Percentiles rank a stretch among this genome's conserved stretches.
Evolutionary conservation across 1,140 invertebrate genomes (phyloP).

Genomic region (Heliconius hewitsoni): DNA sequence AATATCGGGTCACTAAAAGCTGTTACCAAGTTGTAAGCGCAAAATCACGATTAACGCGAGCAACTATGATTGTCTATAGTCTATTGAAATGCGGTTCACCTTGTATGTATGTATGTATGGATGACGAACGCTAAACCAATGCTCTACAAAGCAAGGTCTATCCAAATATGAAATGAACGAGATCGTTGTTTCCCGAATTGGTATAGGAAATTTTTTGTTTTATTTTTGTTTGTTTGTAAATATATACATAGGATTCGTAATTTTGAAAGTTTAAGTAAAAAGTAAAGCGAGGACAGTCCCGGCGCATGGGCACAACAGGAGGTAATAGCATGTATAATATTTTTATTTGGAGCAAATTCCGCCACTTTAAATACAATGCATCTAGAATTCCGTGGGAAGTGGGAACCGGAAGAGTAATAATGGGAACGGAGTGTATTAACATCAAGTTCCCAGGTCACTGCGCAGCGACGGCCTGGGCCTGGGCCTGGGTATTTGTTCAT

Average conservation of each 20-base stretch:
- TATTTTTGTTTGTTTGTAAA: not conserved
- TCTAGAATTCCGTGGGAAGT: not conserved
- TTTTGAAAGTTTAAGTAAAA: too few relatives aligned
- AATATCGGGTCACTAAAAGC: not conserved
- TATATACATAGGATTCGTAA: not conserved
- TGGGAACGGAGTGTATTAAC: too few relatives aligned
- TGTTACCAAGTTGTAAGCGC: not conserved
- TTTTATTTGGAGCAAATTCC: not conserved
- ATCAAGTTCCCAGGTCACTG: too few relatives aligned
- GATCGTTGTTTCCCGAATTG: constrained; percentile 5
- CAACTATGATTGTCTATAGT: not conserved
- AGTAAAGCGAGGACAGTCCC: not conserved
- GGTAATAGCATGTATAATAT: too few relatives aligned
- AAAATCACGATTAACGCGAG: not conserved
- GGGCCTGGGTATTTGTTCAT: too few relatives aligned
- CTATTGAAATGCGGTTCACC: constrained; percentile 10
- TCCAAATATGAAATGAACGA: constrained; percentile 1
- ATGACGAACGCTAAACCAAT: not conserved
- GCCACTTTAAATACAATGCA: not conserved
- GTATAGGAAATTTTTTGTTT: not conserved
- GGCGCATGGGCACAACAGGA: not conserved
- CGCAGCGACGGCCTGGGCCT: too few relatives aligned
- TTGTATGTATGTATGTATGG: not conserved
- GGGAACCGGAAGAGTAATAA: not conserved
- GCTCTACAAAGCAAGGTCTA: constrained; percentile 5